phyloP scores from a whole-genome alignment of 1,140 invertebrate genomes.

The Drosophila sechellia region DNA sequence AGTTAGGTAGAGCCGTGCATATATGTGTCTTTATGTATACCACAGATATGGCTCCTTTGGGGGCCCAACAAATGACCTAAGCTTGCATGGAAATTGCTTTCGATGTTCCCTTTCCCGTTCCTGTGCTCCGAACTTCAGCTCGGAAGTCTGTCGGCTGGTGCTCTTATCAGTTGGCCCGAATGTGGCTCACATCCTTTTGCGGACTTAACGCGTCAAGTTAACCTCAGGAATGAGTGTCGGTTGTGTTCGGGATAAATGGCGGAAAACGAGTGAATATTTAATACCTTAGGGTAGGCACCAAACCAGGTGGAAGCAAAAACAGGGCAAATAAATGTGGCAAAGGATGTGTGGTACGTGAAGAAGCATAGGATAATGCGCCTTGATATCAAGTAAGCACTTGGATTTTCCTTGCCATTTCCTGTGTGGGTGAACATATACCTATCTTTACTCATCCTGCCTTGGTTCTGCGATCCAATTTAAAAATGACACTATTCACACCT shows the following conservation, averaged over 20 bases:
- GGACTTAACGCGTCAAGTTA: conserved; percentile 55
- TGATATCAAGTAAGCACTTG: conserved; percentile 10
- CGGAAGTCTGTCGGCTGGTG: conserved; percentile 7
- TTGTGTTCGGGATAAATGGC: conserved; percentile 3
- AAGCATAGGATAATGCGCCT: background rate
- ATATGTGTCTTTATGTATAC: background rate
- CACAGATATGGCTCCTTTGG: conserved; percentile 19
- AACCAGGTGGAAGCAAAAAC: conserved; percentile 4
- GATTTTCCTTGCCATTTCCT: conserved; percentile 11
- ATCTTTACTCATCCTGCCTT: background rate
- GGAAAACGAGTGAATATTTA: conserved; percentile 33
- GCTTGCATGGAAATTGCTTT: conserved; percentile 47
- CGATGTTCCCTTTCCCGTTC: conserved; percentile 7
- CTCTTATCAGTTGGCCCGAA: conserved; percentile 55
- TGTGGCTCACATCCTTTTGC: conserved; percentile 46
- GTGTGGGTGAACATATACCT: conserved; percentile 14
- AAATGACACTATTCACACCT: conserved; percentile 40
- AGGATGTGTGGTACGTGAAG: too few relatives aligned
- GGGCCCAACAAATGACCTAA: conserved; percentile 3
- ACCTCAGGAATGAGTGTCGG: conserved; percentile 11
- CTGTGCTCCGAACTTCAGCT: conserved; percentile 23
- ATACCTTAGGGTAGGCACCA: conserved; percentile 18
- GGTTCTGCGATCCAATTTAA: conserved; percentile 18
- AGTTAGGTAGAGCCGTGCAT: conserved; percentile 5
- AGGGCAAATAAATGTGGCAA: too few relatives aligned